Conservation (phyloP, 2,797 vertebrate species). For the Arrhamphus sclerolepis region DNA sequence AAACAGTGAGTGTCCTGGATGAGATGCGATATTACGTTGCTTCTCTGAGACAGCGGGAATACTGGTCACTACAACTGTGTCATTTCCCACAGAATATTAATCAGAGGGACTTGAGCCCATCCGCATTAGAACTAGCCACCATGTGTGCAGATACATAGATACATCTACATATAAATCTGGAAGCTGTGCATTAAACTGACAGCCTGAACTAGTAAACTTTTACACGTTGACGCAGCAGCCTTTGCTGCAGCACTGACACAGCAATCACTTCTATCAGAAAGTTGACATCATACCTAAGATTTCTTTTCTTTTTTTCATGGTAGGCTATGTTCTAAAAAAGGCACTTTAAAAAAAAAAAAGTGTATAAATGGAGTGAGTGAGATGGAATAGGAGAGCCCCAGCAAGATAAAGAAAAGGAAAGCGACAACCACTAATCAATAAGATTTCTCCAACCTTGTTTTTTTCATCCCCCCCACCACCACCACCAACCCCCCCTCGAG, state of each 20-base stretch:
- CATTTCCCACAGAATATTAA: slow-evolving; percentile 65
- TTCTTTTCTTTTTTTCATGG: slow-evolving; percentile 30
- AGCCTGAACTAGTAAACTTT: slow-evolving; percentile 33
- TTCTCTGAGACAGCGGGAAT: too few relatives aligned
- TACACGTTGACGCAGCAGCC: background rate
- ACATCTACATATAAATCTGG: too few relatives aligned
- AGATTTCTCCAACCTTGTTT: slow-evolving; percentile 73
- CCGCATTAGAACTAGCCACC: too few relatives aligned
- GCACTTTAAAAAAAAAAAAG: slow-evolving; percentile 48
- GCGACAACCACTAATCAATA: slow-evolving; percentile 79
- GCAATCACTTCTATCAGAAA: slow-evolving; percentile 33
- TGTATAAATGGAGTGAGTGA: slow-evolving; percentile 52
- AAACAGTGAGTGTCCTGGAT: too few relatives aligned
- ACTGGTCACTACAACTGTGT: slow-evolving; percentile 62
- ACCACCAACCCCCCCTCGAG: slow-evolving; percentile 47
- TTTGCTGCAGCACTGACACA: slow-evolving; percentile 11
- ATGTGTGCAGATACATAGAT: too few relatives aligned
- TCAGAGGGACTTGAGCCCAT: slow-evolving; percentile 54
- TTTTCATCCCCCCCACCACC: slow-evolving; percentile 22
- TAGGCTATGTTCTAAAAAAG: slow-evolving; percentile 65
- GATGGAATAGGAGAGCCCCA: slow-evolving; percentile 50
- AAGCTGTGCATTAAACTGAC: background rate
- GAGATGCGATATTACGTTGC: too few relatives aligned
- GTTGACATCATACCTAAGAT: slow-evolving; percentile 49
- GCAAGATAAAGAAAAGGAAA: slow-evolving; percentile 69